phyloP scores from a whole-genome alignment of 2,797 vertebrate species.

The Xiphophorus birchmanni region DNA sequence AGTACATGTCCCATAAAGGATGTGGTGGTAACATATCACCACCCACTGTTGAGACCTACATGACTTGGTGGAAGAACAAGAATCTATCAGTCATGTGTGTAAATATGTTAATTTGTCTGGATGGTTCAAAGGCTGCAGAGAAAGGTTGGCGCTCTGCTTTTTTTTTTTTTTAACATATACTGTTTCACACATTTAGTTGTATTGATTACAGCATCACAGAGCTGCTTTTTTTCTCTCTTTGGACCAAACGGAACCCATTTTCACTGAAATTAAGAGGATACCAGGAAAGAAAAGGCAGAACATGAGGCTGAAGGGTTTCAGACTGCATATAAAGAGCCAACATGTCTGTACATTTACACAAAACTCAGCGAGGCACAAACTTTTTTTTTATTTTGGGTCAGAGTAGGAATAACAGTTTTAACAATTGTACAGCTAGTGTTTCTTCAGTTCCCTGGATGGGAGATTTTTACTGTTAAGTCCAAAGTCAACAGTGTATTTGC shows the following conservation, averaged over 20 bases:
- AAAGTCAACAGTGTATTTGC: not conserved
- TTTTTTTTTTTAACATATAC: slow-evolving; percentile 6
- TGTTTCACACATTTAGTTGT: slow-evolving; percentile 35
- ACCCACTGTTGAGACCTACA: slow-evolving; percentile 9
- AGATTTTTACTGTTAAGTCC: not conserved
- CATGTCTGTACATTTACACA: not conserved
- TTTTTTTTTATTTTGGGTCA: not conserved
- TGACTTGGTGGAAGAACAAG: slow-evolving; percentile 20
- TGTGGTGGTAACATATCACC: slow-evolving; percentile 37
- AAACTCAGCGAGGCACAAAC: not conserved
- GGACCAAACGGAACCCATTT: slow-evolving; percentile 2
- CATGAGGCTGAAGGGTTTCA: not conserved
- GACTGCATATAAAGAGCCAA: not conserved
- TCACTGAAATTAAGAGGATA: not conserved
- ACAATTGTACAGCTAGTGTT: not conserved
- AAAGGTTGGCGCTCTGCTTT: too few relatives aligned
- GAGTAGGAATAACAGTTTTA: not conserved
- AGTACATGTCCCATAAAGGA: slow-evolving; percentile 25
- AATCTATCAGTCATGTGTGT: slow-evolving; percentile 46
- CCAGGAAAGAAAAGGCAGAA: not conserved
- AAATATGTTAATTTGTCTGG: slow-evolving; percentile 34
- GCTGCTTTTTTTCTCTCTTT: slow-evolving; percentile 27
- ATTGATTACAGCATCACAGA: slow-evolving; percentile 16
- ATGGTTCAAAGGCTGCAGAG: slow-evolving; percentile 29
- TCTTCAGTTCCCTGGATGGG: not conserved